Evolutionary conservation across 2,888 invertebrate genomes (phyloP).

Genomic region (Ariolimax columbianus): DNA sequence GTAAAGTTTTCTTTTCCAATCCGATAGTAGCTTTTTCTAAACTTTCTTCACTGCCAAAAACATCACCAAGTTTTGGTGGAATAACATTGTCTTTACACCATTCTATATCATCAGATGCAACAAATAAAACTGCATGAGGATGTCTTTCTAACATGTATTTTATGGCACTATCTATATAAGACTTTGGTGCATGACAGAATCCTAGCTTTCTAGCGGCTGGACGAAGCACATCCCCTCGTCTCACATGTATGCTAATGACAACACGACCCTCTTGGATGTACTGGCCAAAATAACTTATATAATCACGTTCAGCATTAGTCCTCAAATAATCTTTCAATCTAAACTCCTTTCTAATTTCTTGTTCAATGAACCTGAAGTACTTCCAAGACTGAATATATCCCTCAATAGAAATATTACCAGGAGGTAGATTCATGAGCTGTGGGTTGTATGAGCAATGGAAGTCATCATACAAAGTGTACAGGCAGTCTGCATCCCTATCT

Average conservation of each 20-base stretch:
- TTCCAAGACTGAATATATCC: slow-evolving; percentile 50
- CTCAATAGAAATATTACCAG: slow-evolving; percentile 40
- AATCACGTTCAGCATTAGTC: background rate
- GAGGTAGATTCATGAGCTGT: slow-evolving; percentile 37
- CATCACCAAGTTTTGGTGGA: slow-evolving; percentile 3
- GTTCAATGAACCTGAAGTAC: slow-evolving; percentile 40
- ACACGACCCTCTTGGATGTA: slow-evolving; percentile 15
- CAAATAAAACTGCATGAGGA: slow-evolving; percentile 39
- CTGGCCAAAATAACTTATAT: slow-evolving; percentile 10
- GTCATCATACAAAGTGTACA: slow-evolving; percentile 38
- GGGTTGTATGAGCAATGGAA: slow-evolving; percentile 38
- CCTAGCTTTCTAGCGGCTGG: slow-evolving; percentile 39
- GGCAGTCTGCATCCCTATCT: slow-evolving; percentile 17
- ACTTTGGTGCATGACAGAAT: slow-evolving; percentile 38
- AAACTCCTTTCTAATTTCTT: slow-evolving; percentile 39
- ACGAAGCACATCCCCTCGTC: slow-evolving; percentile 36
- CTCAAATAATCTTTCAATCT: slow-evolving; percentile 9
- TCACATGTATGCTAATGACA: slow-evolving; percentile 45
- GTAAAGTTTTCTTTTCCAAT: background rate
- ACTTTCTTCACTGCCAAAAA: background rate
- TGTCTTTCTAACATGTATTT: slow-evolving; percentile 41
- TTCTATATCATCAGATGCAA: slow-evolving; percentile 43
- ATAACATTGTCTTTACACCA: slow-evolving; percentile 45
- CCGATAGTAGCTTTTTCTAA: background rate
- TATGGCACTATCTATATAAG: slow-evolving; percentile 44